Conservation (phyloP, 1,140 invertebrate species). For the Ganaspis sp. region DNA sequence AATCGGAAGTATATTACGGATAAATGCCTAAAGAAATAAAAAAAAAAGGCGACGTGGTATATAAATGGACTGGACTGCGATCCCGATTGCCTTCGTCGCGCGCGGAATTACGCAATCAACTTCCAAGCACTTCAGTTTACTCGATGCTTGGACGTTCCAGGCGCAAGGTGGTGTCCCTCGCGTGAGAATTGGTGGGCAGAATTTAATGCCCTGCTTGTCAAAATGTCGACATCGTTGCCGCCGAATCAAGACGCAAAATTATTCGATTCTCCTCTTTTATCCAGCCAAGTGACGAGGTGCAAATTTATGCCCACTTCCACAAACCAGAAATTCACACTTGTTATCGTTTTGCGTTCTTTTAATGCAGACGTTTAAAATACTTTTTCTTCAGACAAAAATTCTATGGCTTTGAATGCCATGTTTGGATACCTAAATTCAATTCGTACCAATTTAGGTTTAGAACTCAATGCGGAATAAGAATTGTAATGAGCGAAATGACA, state of each 20-base stretch:
- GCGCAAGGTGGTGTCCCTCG: constrained; percentile 59
- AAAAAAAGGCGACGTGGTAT: constrained; percentile 59
- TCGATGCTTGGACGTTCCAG: constrained; percentile 61
- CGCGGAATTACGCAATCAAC: constrained; percentile 72
- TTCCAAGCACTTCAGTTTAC: constrained; percentile 66
- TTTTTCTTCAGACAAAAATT: no score
- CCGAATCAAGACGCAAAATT: neutral
- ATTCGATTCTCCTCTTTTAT: neutral
- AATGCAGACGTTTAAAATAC: neutral
- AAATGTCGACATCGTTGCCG: neutral
- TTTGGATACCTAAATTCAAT: no score
- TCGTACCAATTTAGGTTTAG: no score
- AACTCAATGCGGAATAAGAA: no score
- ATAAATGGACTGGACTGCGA: constrained; percentile 72
- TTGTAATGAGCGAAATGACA: no score
- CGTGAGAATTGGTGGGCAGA: constrained; percentile 55
- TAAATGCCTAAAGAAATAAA: constrained; percentile 55
- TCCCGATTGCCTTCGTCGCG: constrained; percentile 74
- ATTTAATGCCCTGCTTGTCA: constrained; percentile 40
- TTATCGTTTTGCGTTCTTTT: neutral
- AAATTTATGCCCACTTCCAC: neutral
- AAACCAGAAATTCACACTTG: constrained; percentile 6
- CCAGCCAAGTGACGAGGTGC: neutral
- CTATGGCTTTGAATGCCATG: no score
- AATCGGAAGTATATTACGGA: constrained; percentile 68